Base-by-base conservation (phyloP, 1,140 invertebrate genomes). In the Bombus polaris region DNA sequence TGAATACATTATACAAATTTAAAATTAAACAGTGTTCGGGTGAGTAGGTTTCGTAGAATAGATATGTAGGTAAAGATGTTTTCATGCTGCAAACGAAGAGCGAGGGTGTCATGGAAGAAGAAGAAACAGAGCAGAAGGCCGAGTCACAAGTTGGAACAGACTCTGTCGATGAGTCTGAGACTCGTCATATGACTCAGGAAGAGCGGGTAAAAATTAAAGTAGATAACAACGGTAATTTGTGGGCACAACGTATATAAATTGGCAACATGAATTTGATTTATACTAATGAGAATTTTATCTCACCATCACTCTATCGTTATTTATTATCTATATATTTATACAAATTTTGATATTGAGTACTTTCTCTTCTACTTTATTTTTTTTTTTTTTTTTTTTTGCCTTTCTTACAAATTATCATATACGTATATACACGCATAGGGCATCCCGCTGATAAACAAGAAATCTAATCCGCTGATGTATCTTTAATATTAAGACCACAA, bases 41-140 rank as follows among this genome's bases (percentile, higher is more conserved):
- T 94, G 92, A 94, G 94, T 94, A 94, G 92, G 71, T 87, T 66
- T 90, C 82, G 93, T 95, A 95, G 94, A 93, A 92, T 95, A 95
- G 94, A 94, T 94, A 90, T 94, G 94, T 95, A 95, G 94, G 93
- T 93, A 93, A 93, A 93, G 93, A 92, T 95, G 93, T 95, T 95
- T 95, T 95, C 94, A 95, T 95, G 94, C 94, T 95, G 94, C 94
- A 68, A 91, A 93, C 81, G 93, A 92, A 94, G 92, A 92, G 77
- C 89, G 92, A 94, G 87, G 94, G 94, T 88, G 88, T 88, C 75
- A 91, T 74, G 86, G 91, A 88, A 87, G 81, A 88, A 81, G 80
- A 81, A 84, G 91, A 93, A 83, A 88, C 90, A 74, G 89, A 91
- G 85, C 86, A 86, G 92, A 92, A 92, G 86, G 87, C 74, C 86